These are phyloP conservation scores for Anguilla obscura DNA, from an alignment of 2,797 vertebrate genomes.

Conservation along the genomic window DNA sequence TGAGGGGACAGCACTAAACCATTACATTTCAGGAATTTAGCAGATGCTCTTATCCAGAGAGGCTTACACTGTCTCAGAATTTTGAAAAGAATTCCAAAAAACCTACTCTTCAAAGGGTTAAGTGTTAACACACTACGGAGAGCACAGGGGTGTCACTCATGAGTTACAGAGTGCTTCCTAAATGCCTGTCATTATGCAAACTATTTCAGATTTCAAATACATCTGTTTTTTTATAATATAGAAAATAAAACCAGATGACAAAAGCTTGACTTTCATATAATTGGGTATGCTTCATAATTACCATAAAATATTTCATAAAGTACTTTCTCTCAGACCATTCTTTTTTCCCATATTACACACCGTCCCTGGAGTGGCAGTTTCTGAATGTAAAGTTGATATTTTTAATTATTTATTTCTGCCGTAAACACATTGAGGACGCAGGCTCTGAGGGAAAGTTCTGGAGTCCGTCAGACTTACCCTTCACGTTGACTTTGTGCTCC, in stretches of 20 bases:
- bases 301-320: background rate
- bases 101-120: background rate
- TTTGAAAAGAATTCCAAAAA: too few relatives aligned
- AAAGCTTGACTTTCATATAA: background rate
- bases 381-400: background rate
- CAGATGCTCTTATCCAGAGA: too few relatives aligned
- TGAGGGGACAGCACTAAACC: background rate
- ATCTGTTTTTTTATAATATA: background rate
- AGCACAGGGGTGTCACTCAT: background rate
- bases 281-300: background rate
- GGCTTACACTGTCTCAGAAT: too few relatives aligned
- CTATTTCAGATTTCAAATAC: background rate
- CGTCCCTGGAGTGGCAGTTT: background rate
- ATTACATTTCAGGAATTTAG: background rate
- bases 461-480: constrained; percentile 64
- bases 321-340: background rate
- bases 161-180: background rate
- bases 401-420: background rate
- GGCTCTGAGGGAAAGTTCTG: background rate
- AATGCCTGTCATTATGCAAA: background rate
- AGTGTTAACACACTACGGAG: background rate
- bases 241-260: background rate
- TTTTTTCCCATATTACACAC: background rate
- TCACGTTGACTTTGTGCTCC: constrained; percentile 95
- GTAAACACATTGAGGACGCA: background rate